Base-by-base conservation (phyloP, 2,113 vertebrate genomes). In the Grantiella picta region DNA sequence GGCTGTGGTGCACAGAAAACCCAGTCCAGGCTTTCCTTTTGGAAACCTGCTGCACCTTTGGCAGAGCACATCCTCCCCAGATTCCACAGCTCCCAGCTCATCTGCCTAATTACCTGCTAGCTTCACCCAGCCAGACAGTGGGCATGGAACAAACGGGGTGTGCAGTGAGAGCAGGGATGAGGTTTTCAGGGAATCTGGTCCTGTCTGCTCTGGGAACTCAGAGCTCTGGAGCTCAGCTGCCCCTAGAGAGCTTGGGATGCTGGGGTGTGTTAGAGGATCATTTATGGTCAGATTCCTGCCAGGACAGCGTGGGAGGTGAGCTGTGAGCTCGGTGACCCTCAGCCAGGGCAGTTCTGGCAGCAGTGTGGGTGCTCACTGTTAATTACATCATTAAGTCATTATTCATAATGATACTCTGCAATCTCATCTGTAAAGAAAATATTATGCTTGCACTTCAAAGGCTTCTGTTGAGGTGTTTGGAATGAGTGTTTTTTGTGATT, bases 391-490 rank as follows among this genome's bases (percentile, higher is more conserved):
- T 86, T 82, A 79, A 92, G 47, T 86, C 89, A 53, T 92, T 95
- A 89, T 65, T 60, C 60, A 88, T 92, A 81, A 91, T 76, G 82
- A 88, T 18, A 52, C 45, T 11, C 79, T 85, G 50, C 54, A 65
- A 17, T 54, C 89, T 83, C 80, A 80, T 61, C 72, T 78, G 68
- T 77, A 86, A 96, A 97, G 86, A 79, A 94, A 96, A 91, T 52
- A 79, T 24, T 93, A 44, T 72, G 53, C 78, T 96, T 93, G 91
- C 65, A 60, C 95, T 96, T 96, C 78, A 90, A 80, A 87, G 60
- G 36, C 88, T 96, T 56, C 33, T 27, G 47, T 16, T 76, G 75
- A 92, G 42, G 10, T 38, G 82, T 91, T 88, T 91, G 68, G 80
- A 95, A 91, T 40, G 89, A 94, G 60, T 61, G 61, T 54, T 77